Evolutionary conservation across 2,113 vertebrate species (phyloP), one percentile per base, ranked within the genome.

Genomic region (Madoqua kirkii): DNA sequence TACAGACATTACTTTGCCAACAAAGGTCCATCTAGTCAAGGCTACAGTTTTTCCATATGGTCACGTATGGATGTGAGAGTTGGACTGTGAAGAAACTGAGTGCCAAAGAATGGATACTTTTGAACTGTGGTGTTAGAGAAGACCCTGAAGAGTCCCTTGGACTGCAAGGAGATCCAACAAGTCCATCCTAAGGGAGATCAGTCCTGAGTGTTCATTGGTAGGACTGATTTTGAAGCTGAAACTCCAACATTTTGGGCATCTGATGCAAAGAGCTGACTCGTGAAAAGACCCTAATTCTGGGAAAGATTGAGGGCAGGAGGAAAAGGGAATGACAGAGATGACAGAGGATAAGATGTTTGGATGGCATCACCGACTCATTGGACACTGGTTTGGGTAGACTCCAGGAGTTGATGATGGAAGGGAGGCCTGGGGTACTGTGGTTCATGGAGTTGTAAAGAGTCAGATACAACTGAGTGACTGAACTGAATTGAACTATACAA

Each of bases 281-380:
- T 16, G 31, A 62, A 62, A 62, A 62, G 60, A 62, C 60, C 14
- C 60, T 62, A 14, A 62, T 33, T 0, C 29, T 62, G 60, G 29
- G 14, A 62, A 7, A 33, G 31, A 33, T 16, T 64, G 60, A 64
- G 14, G 29, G 14, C 6, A 33, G 60, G 60, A 62, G 14, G 60
- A 33, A 31, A 33, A 64, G 6, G 6, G 60, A 6, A 4, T 0
- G 0, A 16, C 1, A 7, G 60, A 8, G 60, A 1, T 0, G 0
- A 64, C 14, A 16, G 31, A 16, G 60, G 60, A 64, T 64, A 31
- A 64, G 60, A 64, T 33, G 60, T 6, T 7, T 64, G 14, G 6
- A 64, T 33, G 60, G 60, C 31, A 33, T 64, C 31, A 64, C 31
- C 0, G 3, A 33, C 7, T 17, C 62, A 8, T 2, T 64, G 15